Percentiles rank a stretch among this genome's conserved stretches.
Conservation (phyloP, 2,888 invertebrate species). For the Philaethria dido region DNA sequence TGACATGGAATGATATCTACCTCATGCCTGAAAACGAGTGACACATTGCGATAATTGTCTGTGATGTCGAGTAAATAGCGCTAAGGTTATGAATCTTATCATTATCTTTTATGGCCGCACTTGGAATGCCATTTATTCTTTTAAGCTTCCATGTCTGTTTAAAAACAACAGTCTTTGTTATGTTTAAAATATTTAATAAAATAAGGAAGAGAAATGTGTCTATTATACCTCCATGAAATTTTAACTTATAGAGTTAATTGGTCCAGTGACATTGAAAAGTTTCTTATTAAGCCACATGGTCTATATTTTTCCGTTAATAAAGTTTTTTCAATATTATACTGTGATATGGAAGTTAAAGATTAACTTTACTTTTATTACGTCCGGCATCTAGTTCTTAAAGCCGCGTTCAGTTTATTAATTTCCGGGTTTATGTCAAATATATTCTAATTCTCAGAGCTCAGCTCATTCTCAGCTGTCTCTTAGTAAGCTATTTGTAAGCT, state of each 20-base stretch:
- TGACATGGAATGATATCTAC: constrained; percentile 28
- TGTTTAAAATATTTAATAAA: background rate
- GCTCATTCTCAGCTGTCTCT: too few species aligned
- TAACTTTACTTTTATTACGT: too few species aligned
- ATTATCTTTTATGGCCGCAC: constrained; percentile 9
- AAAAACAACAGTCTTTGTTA: background rate
- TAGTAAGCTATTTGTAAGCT: too few species aligned
- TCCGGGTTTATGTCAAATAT: too few species aligned
- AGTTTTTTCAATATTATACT: background rate
- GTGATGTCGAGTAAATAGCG: constrained; percentile 17
- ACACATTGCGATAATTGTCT: constrained; percentile 20
- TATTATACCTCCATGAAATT: background rate
- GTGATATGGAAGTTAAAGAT: too few species aligned
- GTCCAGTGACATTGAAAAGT: background rate
- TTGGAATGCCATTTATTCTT: constrained; percentile 16
- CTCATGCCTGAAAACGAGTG: constrained; percentile 32
- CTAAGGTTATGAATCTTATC: constrained; percentile 17
- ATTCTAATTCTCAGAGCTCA: too few species aligned
- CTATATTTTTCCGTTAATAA: background rate
- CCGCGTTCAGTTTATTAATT: too few species aligned
- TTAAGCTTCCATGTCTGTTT: constrained; percentile 1
- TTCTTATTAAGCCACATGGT: background rate
- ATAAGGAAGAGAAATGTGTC: background rate
- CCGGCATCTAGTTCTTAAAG: too few species aligned
- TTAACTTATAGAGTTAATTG: background rate